Base-by-base conservation (phyloP, 2,113 vertebrate genomes). In the Amblyornis subalaris region DNA sequence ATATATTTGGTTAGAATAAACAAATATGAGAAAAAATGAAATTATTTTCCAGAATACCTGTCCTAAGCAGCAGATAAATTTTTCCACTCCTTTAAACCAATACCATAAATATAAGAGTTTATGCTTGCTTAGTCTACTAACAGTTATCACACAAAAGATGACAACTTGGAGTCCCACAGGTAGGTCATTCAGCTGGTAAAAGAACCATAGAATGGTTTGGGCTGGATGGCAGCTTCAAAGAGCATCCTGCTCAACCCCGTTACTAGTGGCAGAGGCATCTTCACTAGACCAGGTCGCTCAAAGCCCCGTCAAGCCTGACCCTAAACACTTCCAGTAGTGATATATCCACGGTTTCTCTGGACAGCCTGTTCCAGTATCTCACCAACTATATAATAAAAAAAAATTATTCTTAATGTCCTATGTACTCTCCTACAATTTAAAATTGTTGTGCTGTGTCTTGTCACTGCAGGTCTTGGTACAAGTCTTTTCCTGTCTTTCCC, bases 281-380 rank as follows among this genome's bases (percentile, higher is more conserved):
- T 44, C 33, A 10, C 14, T 31, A 42, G 23, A 66, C 4, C 26
- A 54, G 10, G 2, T 55, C 67, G 61, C 17, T 61, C 24, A 22
- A 67, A 66, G 47, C 19, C 19, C 2, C 0, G 0, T 36, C 4
- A 1, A 48, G 29, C 5, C 3, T 38, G 31, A 47, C 7, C 26
- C 25, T 67, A 28, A 33, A 45, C 24, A 21, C 20, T 31, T 36
- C 18, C 26, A 35, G 1, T 6, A 18, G 24, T 50, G 14, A 44
- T 1, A 4, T 19, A 44, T 11, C 9, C 47, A 35, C 21, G 62
- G 2, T 26, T 9, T 66, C 58, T 50, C 31, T 38, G 12, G 35
- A 61, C 13, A 66, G 9, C 10, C 11, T 77, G 22, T 36, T 21
- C 24, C 35, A 48, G 13, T 3, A 7, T 58, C 48, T 89, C 22